phyloP scores from a whole-genome alignment of 2,113 vertebrate species.

The Calyptomena viridis region DNA sequence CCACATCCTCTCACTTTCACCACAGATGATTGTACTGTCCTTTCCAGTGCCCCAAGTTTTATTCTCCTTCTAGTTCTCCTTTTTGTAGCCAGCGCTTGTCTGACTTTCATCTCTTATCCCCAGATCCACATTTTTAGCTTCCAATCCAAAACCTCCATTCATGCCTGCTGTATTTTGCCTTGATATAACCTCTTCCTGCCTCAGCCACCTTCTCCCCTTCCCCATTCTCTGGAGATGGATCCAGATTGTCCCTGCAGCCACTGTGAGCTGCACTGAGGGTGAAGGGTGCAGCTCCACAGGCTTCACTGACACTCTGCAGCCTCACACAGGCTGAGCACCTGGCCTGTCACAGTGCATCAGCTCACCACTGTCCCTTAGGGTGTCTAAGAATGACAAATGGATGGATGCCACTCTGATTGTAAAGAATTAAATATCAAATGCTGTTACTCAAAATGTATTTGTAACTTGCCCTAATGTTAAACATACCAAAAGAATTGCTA shows the following conservation, averaged over 20 bases:
- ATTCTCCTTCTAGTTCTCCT: neutral
- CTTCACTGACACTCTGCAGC: neutral
- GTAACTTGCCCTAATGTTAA: neutral
- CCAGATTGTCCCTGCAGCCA: accelerated
- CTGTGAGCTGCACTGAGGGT: accelerated
- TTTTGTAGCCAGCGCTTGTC: neutral
- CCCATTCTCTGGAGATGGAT: neutral
- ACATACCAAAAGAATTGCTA: neutral
- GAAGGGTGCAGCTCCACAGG: neutral
- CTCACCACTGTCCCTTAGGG: neutral
- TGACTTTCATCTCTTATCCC: neutral
- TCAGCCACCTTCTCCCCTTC: neutral
- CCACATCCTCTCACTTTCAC: neutral
- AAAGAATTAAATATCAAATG: neutral
- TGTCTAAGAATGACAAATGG: neutral
- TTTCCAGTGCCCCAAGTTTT: neutral
- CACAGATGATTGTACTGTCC: neutral
- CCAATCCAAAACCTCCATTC: neutral
- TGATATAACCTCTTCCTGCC: neutral
- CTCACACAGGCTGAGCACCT: neutral
- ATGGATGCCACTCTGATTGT: neutral
- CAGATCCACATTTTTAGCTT: neutral
- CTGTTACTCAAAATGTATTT: neutral
- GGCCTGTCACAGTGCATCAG: neutral
- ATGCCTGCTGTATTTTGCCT: neutral